These are phyloP conservation scores for Telmatochromis brichardi DNA, from an alignment of 2,113 vertebrate species.

Conservation along the genomic window DNA sequence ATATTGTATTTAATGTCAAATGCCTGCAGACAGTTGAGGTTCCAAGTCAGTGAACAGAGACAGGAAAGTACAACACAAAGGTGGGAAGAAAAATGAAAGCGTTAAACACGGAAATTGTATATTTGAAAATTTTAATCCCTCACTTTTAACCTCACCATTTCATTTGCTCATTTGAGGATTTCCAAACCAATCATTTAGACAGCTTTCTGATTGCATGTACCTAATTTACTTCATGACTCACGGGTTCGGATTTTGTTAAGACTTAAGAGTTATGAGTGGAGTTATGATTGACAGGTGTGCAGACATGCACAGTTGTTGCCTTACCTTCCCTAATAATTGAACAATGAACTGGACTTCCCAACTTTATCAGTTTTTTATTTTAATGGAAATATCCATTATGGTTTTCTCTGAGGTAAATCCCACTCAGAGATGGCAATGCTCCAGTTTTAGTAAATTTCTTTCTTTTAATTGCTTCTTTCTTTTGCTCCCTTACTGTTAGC, in stretches of 20 bases:
- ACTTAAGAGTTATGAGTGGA: background rate
- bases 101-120: background rate
- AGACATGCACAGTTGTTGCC: background rate
- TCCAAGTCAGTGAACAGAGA: background rate
- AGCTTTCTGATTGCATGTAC: background rate
- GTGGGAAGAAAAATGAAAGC: background rate
- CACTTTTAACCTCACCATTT: background rate
- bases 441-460: background rate
- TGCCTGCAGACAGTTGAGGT: background rate
- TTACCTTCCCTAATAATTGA: background rate
- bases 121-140: background rate
- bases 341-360: background rate
- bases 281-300: background rate
- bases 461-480: background rate
- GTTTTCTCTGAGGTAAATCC: background rate
- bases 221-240: background rate
- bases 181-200: background rate
- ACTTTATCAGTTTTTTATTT: too few species aligned
- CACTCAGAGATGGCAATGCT: background rate
- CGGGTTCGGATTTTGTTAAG: background rate
- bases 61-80: background rate
- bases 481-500: background rate
- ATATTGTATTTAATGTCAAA: constrained; percentile 6
- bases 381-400: background rate
- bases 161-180: background rate